Percentiles rank a stretch among this genome's conserved stretches.
phyloP scores from a whole-genome alignment of 2,113 vertebrate genomes.

The Salminus brasiliensis region DNA sequence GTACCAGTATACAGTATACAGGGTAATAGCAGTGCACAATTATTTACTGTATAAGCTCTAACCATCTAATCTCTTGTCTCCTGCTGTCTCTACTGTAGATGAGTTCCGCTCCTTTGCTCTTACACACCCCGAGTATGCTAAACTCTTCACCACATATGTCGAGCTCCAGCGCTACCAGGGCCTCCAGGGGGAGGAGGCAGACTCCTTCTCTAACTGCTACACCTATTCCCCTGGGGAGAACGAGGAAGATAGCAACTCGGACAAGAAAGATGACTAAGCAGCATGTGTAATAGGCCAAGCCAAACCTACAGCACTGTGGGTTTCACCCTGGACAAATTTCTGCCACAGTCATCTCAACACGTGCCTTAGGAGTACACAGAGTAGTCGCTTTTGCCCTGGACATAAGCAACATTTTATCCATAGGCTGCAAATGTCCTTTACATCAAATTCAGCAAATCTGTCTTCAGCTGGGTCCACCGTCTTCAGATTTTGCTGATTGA shows the following conservation, averaged over 20 bases:
- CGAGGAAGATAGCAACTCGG: slow-evolving; percentile 81
- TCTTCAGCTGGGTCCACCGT: not conserved
- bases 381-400: not conserved
- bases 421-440: not conserved
- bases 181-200: slow-evolving; percentile 66
- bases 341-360: not conserved
- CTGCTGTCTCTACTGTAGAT: slow-evolving; percentile 60
- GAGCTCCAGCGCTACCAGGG: slow-evolving; percentile 91
- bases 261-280: slow-evolving; percentile 94
- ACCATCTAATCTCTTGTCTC: not conserved
- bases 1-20: not conserved
- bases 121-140: slow-evolving; percentile 90
- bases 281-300: not conserved
- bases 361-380: not conserved
- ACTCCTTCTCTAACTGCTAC: slow-evolving; percentile 53
- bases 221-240: slow-evolving; percentile 62
- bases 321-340: not conserved
- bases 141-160: slow-evolving; percentile 93
- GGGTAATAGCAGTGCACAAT: not conserved
- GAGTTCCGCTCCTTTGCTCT: slow-evolving; percentile 89
- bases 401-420: not conserved
- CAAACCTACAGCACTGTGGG: not conserved
- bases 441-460: not conserved
- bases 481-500: not conserved
- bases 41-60: not conserved